phyloP scores from a whole-genome alignment of 2,113 vertebrate genomes.

The Micromys minutus region DNA sequence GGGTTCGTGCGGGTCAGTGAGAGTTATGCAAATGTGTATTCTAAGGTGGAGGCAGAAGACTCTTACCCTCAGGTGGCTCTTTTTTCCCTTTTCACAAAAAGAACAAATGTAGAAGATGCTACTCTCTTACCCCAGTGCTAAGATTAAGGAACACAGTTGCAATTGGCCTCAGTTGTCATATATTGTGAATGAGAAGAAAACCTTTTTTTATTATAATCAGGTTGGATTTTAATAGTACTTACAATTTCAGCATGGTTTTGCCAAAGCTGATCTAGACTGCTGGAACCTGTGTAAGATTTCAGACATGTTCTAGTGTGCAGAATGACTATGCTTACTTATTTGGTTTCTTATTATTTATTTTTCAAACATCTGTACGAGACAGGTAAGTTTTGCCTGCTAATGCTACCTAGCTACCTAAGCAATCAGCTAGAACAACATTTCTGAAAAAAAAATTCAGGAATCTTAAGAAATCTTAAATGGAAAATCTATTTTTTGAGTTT shows the following conservation, averaged over 20 bases:
- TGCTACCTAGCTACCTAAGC: neutral
- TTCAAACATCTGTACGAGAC: neutral
- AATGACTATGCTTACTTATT: neutral
- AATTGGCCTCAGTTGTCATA: neutral
- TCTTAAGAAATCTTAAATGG: neutral
- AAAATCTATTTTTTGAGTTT: slow-evolving; percentile 5
- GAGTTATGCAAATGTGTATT: neutral
- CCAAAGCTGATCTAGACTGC: neutral
- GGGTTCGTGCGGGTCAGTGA: neutral
- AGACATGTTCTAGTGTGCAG: neutral
- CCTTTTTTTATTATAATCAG: neutral
- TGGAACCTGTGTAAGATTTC: neutral
- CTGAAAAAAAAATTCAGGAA: neutral
- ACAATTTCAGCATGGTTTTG: neutral
- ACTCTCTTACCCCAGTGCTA: neutral
- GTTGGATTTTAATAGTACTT: neutral
- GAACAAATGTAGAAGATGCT: neutral
- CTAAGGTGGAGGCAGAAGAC: neutral
- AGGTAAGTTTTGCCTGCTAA: neutral
- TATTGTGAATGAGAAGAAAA: neutral
- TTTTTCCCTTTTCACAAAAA: neutral
- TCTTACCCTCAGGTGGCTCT: neutral
- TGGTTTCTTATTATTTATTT: neutral
- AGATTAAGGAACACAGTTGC: neutral
- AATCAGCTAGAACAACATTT: neutral